Base-by-base conservation (phyloP, 2,797 vertebrate genomes). In the Rhinogobio ventralis region DNA sequence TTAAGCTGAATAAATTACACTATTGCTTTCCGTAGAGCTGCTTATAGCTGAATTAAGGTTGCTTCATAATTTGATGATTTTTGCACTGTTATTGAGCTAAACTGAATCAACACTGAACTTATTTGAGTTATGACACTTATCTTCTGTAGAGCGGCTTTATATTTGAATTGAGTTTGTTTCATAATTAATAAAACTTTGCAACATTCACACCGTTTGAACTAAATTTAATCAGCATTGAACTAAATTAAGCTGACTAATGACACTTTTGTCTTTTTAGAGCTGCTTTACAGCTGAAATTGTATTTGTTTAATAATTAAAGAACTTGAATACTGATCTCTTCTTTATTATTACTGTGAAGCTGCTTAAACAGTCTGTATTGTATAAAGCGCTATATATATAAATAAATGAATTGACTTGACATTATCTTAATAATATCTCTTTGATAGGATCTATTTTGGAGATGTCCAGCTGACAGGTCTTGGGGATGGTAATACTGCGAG, bases 361-460 rank as follows among this genome's bases (percentile, higher is more conserved):
- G n/a, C 11, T 62, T 62, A 62, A 62, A 15, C 60, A 3, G 14
- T 62, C 60, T 62, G n/a, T 28, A 60, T 25, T 14, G 57, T 60
- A 28, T 28, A 28, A 62, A 15, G 2, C 14, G 1, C 5, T 28
- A 15, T 15, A 62, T 28, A 15, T 15, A 62, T 15, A 62, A 62
- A 62, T 62, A 62, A 15, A 62, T 62, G 5, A 62, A 62, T 15
- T 62, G 60, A 62, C 13, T 25, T 62, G 60, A 28, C 25, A 62
- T 28, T 28, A 62, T 28, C 28, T 64, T 64, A 64, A 64, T 64
- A 57, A 64, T 72, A 81, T 88, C 74, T 86, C 10, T 88, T 19
- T 89, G 64, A 30, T 90, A 99, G 98, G 94, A 99, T 99, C 92
- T 99, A 99, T 93, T 99, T 99, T 89, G 98, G 98, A 39, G 98